phyloP scores from a whole-genome alignment of 2,797 vertebrate genomes.

The Emydoidea blandingii region DNA sequence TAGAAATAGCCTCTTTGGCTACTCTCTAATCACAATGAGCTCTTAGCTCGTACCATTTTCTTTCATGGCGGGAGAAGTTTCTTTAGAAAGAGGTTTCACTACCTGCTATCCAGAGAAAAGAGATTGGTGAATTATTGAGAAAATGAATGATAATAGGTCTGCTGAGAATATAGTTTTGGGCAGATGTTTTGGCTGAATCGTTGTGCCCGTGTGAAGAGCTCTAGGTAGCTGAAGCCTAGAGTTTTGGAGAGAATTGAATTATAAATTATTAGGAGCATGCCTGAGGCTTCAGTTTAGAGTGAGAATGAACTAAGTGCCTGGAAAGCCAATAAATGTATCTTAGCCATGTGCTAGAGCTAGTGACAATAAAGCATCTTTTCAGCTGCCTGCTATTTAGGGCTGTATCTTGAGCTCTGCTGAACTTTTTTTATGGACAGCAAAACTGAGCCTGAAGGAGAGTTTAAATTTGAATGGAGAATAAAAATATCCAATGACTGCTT shows the following conservation, averaged over 20 bases:
- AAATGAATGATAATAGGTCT: not conserved
- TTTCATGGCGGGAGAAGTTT: not conserved
- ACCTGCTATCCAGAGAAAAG: not conserved
- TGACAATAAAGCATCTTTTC: slow-evolving; percentile 27
- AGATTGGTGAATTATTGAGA: not conserved
- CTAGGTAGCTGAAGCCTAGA: not conserved
- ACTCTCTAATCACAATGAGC: not conserved
- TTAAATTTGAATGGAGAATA: slow-evolving; percentile 17
- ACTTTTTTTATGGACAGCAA: slow-evolving; percentile 32
- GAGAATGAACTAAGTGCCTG: slow-evolving; percentile 7
- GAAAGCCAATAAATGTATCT: slow-evolving; percentile 23
- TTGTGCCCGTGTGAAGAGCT: not conserved
- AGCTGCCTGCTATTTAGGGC: slow-evolving; percentile 19
- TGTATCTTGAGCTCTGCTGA: slow-evolving; percentile 17
- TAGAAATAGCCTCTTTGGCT: not conserved
- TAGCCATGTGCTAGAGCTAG: not conserved
- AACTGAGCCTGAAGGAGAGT: slow-evolving; percentile 26
- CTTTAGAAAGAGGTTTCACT: not conserved
- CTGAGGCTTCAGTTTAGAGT: not conserved
- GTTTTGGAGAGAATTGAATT: not conserved
- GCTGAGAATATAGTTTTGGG: not conserved
- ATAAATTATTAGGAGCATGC: slow-evolving; percentile 17
- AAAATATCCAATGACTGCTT: slow-evolving; percentile 31
- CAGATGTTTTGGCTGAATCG: not conserved
- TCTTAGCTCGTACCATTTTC: not conserved